Evolutionary conservation across 2,113 vertebrate species (phyloP).

Genomic region (Mobula hypostoma): DNA sequence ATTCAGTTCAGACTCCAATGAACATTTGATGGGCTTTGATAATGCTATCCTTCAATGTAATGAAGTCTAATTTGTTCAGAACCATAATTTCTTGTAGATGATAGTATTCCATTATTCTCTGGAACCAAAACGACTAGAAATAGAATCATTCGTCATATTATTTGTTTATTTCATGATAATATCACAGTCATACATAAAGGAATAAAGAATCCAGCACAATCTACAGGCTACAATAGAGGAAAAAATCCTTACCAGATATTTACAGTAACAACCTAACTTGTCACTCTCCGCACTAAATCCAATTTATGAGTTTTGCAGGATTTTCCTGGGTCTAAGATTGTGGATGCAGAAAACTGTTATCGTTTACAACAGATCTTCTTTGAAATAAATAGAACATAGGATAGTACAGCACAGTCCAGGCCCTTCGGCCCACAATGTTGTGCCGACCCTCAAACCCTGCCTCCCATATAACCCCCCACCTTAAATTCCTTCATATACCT

Average conservation of each 20-base stretch:
- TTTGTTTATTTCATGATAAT: not conserved
- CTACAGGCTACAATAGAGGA: not conserved
- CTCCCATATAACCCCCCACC: too few species aligned
- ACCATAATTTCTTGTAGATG: not conserved
- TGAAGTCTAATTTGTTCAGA: slow-evolving; percentile 25
- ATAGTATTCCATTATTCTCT: slow-evolving; percentile 26
- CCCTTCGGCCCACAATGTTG: too few species aligned
- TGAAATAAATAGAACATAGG: not conserved
- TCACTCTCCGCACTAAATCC: too few species aligned
- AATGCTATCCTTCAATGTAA: slow-evolving; percentile 12
- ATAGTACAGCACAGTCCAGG: too few species aligned
- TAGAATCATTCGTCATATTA: not conserved
- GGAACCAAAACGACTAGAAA: too few species aligned
- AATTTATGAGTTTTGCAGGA: too few species aligned
- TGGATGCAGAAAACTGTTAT: not conserved
- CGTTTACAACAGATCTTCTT: not conserved
- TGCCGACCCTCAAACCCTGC: too few species aligned
- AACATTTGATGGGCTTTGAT: slow-evolving; percentile 36
- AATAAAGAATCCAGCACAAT: not conserved
- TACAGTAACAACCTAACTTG: too few species aligned
- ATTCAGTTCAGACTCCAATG: slow-evolving; percentile 14
- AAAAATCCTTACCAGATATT: too few species aligned
- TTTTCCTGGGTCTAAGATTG: not conserved
- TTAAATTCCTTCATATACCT: too few species aligned
- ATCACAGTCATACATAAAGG: not conserved